Base-by-base conservation (phyloP, 2,113 vertebrate species). In the Lepus americanus region DNA sequence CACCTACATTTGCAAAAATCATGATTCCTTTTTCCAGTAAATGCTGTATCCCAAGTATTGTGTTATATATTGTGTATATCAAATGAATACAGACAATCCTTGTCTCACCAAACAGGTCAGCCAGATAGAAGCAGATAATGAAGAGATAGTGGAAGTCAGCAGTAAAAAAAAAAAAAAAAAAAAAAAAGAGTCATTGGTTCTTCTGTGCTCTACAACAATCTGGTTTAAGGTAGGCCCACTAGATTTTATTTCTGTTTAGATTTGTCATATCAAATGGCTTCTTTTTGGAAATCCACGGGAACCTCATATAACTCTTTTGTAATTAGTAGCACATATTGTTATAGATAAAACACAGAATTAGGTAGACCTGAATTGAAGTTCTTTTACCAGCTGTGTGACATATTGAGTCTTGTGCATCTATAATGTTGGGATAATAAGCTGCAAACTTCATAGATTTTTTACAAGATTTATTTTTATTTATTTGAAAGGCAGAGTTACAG, bases 21-120 rank as follows among this genome's bases (percentile, higher is more conserved):
- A 44, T 44, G 44, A 44, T 31, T 85, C 5, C 3, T 74, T 96
- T 95, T 66, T 12, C 10, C 86, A 82, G 11, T 88, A 90, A 82
- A 70, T 70, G 25, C 4, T 2, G 5, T 93, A 19, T 55, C 20
- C 36, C 10, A 20, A 10, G 9, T 5, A 23, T 53, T 27, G 11
- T 76, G 27, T 33, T 83, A 36, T 33, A 31, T 84, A 72, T 53
- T 20, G 20, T 22, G 7, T 3, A 31, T 64, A 78, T 5, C 23
- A 85, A 84, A 23, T 51, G 59, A 69, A 11, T 20, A 66, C 20
- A 8, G 36, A 23, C 19, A 79, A 22, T 31, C 31, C 19, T 86
- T 39, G 10, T 66, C 76, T 89, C 61, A 63, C 23, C 17, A 29
- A 64, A 84, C 49, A 70, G 23, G 4, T 17, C 23, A n/a, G 61